phyloP scores from a whole-genome alignment of 2,888 invertebrate species.

The Geophilus truncorum region DNA sequence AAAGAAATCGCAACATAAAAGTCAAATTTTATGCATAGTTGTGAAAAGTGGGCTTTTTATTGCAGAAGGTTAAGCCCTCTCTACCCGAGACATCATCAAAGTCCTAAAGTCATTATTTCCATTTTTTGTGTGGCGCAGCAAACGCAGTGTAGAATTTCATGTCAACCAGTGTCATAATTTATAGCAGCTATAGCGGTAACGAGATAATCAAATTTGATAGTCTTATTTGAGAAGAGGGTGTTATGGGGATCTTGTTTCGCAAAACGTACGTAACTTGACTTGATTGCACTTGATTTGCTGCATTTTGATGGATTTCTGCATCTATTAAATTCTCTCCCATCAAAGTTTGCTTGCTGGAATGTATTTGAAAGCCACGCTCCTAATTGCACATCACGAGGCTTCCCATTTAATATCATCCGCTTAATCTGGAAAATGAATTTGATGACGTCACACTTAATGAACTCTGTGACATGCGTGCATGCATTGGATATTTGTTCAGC shows the following conservation, averaged over 20 bases:
- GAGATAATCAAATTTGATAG: background rate
- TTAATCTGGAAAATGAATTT: conserved; percentile 3
- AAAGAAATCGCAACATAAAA: too few relatives aligned
- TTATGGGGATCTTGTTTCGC: background rate
- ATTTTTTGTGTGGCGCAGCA: background rate
- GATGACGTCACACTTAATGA: conserved; percentile 8
- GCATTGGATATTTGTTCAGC: conserved; percentile 3
- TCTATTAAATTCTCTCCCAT: background rate
- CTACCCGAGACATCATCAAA: too few relatives aligned
- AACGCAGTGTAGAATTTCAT: background rate
- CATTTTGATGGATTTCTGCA: conserved; percentile 2
- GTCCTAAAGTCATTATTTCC: background rate
- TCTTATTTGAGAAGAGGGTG: background rate
- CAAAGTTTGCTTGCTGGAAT: background rate
- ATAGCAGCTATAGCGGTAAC: background rate
- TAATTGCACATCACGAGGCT: background rate
- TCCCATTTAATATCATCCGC: background rate
- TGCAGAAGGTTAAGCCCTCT: too few relatives aligned
- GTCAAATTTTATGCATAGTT: too few relatives aligned
- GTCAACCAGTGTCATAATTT: background rate
- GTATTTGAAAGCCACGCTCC: background rate
- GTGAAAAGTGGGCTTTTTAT: too few relatives aligned
- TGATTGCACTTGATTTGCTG: background rate
- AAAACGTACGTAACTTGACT: background rate
- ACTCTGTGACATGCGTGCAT: conserved; percentile 14